Evolutionary conservation across 2,888 invertebrate genomes (phyloP).

Genomic region (Cataglyphis livida): DNA sequence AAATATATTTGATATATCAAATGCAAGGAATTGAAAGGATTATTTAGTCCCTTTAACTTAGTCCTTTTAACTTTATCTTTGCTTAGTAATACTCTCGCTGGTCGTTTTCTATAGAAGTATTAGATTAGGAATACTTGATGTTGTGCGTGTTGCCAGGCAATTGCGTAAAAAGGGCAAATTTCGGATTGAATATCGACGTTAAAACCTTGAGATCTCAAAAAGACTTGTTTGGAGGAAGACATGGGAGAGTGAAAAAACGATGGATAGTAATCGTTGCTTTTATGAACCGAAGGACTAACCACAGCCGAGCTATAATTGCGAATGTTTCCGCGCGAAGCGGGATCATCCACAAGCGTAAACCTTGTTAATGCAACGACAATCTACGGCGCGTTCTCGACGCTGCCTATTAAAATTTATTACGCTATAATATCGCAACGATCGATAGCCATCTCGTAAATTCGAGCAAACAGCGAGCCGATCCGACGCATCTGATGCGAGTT

Average conservation of each 20-base stretch:
- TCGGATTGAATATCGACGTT: constrained; percentile 56
- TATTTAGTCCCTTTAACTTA: constrained; percentile 23
- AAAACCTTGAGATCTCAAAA: constrained; percentile 56
- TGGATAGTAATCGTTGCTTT: constrained; percentile 30
- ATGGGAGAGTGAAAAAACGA: neutral
- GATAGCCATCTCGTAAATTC: constrained; percentile 32
- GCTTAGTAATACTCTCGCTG: too few relatives aligned
- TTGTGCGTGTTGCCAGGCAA: constrained; percentile 30
- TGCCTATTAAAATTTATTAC: constrained; percentile 48
- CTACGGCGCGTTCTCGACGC: constrained; percentile 14
- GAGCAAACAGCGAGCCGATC: constrained; percentile 16
- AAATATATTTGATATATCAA: neutral
- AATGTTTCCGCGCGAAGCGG: constrained; percentile 22
- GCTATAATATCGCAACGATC: constrained; percentile 47
- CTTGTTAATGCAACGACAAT: constrained; percentile 28
- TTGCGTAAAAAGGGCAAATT: constrained; percentile 56
- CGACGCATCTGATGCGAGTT: constrained; percentile 20
- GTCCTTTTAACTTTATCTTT: constrained; percentile 24
- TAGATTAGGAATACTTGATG: constrained; percentile 34
- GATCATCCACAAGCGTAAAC: constrained; percentile 29
- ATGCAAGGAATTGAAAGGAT: neutral
- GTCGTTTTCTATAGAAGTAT: constrained; percentile 29
- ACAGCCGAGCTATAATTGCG: constrained; percentile 33
- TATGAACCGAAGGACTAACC: constrained; percentile 27
- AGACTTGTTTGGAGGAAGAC: constrained; percentile 17